Evolutionary conservation across 2,888 invertebrate species (phyloP).

Genomic region (Sclerodermus sp.): DNA sequence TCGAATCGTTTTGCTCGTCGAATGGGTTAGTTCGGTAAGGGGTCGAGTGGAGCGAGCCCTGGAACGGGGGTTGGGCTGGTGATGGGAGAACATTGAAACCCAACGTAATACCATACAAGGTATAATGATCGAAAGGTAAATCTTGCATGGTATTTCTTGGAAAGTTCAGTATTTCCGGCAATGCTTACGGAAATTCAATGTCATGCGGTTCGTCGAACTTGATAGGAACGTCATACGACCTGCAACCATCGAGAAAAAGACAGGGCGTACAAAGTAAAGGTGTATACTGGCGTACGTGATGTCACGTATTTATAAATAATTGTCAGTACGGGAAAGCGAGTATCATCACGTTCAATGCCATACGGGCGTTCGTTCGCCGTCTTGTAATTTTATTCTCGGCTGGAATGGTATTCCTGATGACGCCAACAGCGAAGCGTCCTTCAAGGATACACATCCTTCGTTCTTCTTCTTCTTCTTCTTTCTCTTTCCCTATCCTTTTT

Average conservation of each 20-base stretch:
- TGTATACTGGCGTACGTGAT: conserved; percentile 15
- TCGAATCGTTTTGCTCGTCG: too few relatives aligned
- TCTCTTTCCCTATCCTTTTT: neutral
- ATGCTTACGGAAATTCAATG: too few relatives aligned
- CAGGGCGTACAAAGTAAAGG: conserved; percentile 7
- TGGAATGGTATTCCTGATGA: conserved; percentile 32
- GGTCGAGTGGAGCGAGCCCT: too few relatives aligned
- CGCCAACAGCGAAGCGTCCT: conserved; percentile 32
- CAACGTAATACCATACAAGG: too few relatives aligned
- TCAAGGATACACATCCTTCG: conserved; percentile 27
- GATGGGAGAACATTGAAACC: too few relatives aligned
- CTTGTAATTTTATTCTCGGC: conserved; percentile 42
- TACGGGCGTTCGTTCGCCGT: conserved; percentile 31
- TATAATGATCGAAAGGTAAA: too few relatives aligned
- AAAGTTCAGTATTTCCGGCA: too few relatives aligned
- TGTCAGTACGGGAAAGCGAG: conserved; percentile 31
- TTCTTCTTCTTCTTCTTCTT: conserved; percentile 10
- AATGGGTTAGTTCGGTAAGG: too few relatives aligned
- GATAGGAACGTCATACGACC: neutral
- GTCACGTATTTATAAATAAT: conserved; percentile 42
- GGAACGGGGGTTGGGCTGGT: too few relatives aligned
- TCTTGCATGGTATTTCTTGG: too few relatives aligned
- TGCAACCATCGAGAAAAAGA: conserved; percentile 2
- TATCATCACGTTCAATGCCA: conserved; percentile 42
- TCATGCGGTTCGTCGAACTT: conserved; percentile 1